phyloP scores from a whole-genome alignment of 2,797 vertebrate species.

The Cygnus olor region DNA sequence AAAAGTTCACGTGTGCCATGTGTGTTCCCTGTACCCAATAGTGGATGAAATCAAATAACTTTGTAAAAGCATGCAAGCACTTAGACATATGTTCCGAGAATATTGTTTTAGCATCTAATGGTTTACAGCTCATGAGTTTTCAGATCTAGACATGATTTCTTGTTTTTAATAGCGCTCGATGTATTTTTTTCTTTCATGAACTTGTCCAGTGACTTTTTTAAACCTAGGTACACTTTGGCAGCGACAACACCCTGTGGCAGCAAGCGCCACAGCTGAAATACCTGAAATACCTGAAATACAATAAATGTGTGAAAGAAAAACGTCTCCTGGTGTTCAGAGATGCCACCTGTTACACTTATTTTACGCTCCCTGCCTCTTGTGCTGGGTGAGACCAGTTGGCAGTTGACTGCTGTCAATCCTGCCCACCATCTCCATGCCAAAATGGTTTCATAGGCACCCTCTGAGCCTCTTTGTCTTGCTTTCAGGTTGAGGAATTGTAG shows the following conservation, averaged over 20 bases:
- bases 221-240: background rate
- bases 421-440: background rate
- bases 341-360: background rate
- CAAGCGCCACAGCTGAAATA: background rate
- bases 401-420: background rate
- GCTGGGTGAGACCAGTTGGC: background rate
- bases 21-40: background rate
- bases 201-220: background rate
- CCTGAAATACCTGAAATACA: too few relatives aligned
- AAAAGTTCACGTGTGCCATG: background rate
- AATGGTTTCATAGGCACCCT: background rate
- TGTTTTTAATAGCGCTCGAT: background rate
- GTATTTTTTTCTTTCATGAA: background rate
- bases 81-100: background rate
- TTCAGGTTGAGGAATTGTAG: background rate
- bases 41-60: background rate
- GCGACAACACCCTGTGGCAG: background rate
- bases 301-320: background rate
- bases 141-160: slow-evolving; percentile 6
- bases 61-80: background rate
- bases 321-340: background rate
- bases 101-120: background rate
- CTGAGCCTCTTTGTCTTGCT: background rate
- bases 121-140: background rate
- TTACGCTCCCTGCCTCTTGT: background rate